Evolutionary conservation across 2,113 vertebrate species (phyloP).

Genomic region (Aplodontia rufa): DNA sequence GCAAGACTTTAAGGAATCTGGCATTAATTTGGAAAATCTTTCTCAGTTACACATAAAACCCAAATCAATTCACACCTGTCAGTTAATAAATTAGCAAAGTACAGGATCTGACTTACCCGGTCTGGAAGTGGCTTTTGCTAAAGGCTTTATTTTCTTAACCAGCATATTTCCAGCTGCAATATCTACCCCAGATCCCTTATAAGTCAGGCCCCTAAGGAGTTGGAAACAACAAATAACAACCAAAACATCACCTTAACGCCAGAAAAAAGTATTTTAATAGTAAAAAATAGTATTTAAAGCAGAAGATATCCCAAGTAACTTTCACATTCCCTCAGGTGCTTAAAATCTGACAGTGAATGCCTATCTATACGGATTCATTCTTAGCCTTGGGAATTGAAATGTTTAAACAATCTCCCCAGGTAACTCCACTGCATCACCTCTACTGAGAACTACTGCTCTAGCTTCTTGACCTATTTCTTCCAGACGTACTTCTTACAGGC

Average conservation of each 20-base stretch:
- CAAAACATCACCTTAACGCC: background rate
- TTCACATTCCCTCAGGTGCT: background rate
- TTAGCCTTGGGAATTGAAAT: background rate
- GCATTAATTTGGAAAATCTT: background rate
- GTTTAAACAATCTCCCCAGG: background rate
- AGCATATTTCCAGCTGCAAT: conserved; percentile 93
- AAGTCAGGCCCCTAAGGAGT: conserved; percentile 91
- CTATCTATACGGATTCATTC: background rate
- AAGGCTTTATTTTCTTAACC: conserved; percentile 94
- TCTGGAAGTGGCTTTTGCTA: conserved; percentile 94
- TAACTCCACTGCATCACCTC: background rate
- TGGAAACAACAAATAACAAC: background rate
- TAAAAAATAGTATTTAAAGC: background rate
- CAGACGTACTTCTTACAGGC: background rate
- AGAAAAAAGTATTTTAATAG: background rate
- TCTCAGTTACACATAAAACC: background rate
- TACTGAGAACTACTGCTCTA: background rate
- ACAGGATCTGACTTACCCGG: conserved; percentile 85
- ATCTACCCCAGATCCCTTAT: conserved; percentile 97
- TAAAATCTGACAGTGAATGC: background rate
- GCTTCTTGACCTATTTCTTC: background rate
- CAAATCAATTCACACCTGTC: background rate
- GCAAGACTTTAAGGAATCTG: background rate
- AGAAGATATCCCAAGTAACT: background rate
- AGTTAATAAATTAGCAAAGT: background rate